Percentiles rank a stretch among this genome's conserved stretches.
Conservation (phyloP, 2,113 vertebrate genomes). For the human (Homo sapiens) region GRCh38 chr1:210939501-210940000, state of each 20-base stretch:
- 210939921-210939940: background rate
- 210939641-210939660: background rate
- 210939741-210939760: background rate
- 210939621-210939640: background rate
- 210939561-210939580: background rate
- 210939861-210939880: background rate
- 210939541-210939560: background rate
- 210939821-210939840: background rate
- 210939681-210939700: background rate
- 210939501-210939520: background rate
- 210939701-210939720: background rate
- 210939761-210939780: background rate
- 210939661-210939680: background rate
- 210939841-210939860: background rate
- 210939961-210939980: slow-evolving; percentile 20
- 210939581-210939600: background rate
- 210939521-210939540: background rate
- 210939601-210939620: background rate
- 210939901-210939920: background rate
- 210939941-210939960: background rate
- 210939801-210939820: background rate
- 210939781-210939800: background rate
- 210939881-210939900: background rate
- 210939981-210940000: background rate
- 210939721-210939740: background rate